Conservation (phyloP, 2,113 vertebrate genomes). For the Nothobranchius kuhntae region DNA sequence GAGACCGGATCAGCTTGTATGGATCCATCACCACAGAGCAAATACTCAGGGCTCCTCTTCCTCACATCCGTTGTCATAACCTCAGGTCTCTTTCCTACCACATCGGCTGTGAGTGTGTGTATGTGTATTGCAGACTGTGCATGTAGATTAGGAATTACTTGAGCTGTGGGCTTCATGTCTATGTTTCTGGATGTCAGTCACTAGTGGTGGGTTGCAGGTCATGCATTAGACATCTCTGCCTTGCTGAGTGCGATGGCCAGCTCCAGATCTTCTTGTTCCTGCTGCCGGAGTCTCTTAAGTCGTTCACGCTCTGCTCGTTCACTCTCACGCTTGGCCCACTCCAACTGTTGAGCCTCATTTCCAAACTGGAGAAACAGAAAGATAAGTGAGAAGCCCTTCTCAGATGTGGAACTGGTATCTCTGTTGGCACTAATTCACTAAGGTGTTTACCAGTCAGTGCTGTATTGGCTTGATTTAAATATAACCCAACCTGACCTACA, state of each 20-base stretch:
- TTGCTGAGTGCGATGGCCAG: conserved; percentile 98
- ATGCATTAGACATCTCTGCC: conserved; percentile 94
- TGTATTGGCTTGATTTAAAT: no score
- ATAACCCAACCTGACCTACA: no score
- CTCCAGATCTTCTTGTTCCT: conserved; percentile 98
- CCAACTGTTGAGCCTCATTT: conserved; percentile 98
- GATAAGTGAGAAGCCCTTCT: neutral
- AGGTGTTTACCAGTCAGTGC: no score
- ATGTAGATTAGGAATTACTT: conserved; percentile 14
- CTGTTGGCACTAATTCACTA: no score
- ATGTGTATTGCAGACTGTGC: conserved; percentile 10
- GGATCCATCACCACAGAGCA: conserved; percentile 26
- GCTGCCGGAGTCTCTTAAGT: conserved; percentile 88
- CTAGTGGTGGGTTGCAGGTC: conserved; percentile 55
- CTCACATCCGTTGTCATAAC: neutral
- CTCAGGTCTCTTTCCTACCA: conserved; percentile 8
- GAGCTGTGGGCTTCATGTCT: conserved; percentile 30
- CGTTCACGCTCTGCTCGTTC: conserved; percentile 93
- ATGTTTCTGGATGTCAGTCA: conserved; percentile 23
- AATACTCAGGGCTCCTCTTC: conserved; percentile 4
- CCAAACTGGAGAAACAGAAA: conserved; percentile 82
- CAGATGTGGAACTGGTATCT: neutral
- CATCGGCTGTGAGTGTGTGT: neutral
- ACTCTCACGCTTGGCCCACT: conserved; percentile 97
- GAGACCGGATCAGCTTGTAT: neutral